Percentiles rank a stretch among this genome's conserved stretches.
These are phyloP conservation scores for Ephestia elutella DNA, from an alignment of 1,140 invertebrate genomes.

Conservation along the genomic window DNA sequence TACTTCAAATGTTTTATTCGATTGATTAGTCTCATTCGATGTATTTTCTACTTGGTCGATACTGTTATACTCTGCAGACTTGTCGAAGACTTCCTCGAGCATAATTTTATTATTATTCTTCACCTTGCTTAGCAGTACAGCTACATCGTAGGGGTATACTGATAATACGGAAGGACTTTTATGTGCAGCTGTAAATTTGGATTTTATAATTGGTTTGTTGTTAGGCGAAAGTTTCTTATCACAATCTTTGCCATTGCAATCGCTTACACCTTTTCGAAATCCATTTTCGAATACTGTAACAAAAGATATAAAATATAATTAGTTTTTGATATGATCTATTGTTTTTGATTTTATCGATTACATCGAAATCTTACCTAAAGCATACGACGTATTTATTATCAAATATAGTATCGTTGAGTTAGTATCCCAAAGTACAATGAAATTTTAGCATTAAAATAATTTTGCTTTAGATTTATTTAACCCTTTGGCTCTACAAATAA, in stretches of 20 bases:
- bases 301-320: background rate
- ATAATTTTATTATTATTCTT: background rate
- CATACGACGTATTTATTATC: too few relatives aligned
- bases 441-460: too few relatives aligned
- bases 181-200: constrained; percentile 33
- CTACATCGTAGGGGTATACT: constrained; percentile 51
- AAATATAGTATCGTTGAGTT: too few relatives aligned
- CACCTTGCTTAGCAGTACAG: constrained; percentile 28
- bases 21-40: background rate
- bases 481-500: too few relatives aligned
- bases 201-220: constrained; percentile 18
- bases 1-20: background rate
- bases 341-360: too few relatives aligned
- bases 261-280: constrained; percentile 24
- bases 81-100: background rate
- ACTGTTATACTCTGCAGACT: constrained; percentile 8
- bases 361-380: too few relatives aligned
- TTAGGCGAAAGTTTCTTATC: background rate
- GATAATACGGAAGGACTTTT: constrained; percentile 42
- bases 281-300: background rate
- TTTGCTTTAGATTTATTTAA: too few relatives aligned
- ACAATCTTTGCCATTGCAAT: constrained; percentile 22
- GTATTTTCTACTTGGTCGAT: constrained; percentile 3
- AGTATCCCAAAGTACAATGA: too few relatives aligned
- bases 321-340: too few relatives aligned